phyloP scores from a whole-genome alignment of 2,888 invertebrate species.

The Agriopis leucophaearia region DNA sequence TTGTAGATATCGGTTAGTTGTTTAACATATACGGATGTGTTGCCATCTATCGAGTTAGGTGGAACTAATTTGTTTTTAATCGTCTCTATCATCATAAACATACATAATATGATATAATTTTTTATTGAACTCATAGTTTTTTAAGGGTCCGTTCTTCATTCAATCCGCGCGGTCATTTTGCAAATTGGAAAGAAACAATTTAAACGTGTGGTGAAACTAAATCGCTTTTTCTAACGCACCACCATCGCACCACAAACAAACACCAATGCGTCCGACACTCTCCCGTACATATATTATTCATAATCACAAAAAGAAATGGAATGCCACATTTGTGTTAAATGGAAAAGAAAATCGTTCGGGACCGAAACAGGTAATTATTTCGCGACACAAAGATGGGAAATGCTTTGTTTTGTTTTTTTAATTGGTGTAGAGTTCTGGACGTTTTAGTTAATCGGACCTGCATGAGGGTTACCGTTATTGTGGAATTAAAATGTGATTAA shows the following conservation, averaged over 20 bases:
- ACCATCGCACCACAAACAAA: slow-evolving; percentile 33
- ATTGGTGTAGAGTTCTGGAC: slow-evolving; percentile 36
- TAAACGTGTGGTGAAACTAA: neutral
- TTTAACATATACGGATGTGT: too few species aligned
- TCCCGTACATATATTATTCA: slow-evolving; percentile 45
- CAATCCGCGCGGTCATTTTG: too few species aligned
- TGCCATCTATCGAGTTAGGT: too few species aligned
- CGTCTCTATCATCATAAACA: too few species aligned
- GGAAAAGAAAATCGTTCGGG: slow-evolving; percentile 61
- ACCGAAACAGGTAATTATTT: slow-evolving; percentile 48
- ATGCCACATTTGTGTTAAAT: slow-evolving; percentile 63
- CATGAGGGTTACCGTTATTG: slow-evolving; percentile 35
- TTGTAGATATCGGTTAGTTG: too few species aligned
- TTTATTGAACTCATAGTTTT: too few species aligned
- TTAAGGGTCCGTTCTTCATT: too few species aligned
- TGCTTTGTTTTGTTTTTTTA: slow-evolving; percentile 44
- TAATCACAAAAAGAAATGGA: slow-evolving; percentile 71
- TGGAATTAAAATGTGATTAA: slow-evolving; percentile 39
- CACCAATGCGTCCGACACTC: slow-evolving; percentile 31
- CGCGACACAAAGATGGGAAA: slow-evolving; percentile 65
- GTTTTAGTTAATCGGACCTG: slow-evolving; percentile 37
- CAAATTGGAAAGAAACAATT: too few species aligned
- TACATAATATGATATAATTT: too few species aligned
- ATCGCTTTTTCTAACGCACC: slow-evolving; percentile 26
- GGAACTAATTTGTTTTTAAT: too few species aligned